These are phyloP conservation scores for Procambarus clarkii DNA, from an alignment of 1,140 invertebrate genomes.

Conservation along the genomic window DNA sequence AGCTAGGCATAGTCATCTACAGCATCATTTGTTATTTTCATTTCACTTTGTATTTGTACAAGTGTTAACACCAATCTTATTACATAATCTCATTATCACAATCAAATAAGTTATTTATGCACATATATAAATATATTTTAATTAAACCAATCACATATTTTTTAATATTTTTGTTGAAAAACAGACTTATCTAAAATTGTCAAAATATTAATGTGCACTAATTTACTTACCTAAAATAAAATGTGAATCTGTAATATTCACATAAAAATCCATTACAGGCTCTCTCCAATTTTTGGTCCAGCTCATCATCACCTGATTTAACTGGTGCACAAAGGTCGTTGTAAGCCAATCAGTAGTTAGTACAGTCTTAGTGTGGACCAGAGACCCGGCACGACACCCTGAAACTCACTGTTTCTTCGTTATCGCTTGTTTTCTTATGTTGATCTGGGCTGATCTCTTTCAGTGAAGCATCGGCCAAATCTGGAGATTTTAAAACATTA, in stretches of 20 bases:
- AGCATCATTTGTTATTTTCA: no score
- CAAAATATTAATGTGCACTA: not conserved
- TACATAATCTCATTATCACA: no score
- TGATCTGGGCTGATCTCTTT: not conserved
- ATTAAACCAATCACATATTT: no score
- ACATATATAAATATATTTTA: no score
- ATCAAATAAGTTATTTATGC: no score
- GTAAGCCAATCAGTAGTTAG: constrained; percentile 25
- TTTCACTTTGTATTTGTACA: no score
- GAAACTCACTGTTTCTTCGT: constrained; percentile 1
- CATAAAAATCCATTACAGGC: constrained; percentile 37
- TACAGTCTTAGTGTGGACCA: constrained; percentile 12
- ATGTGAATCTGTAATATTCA: constrained; percentile 51
- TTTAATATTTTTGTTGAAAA: no score
- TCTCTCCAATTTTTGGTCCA: constrained; percentile 29
- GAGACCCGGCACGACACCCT: constrained; percentile 23
- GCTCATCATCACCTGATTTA: not conserved
- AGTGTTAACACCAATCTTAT: no score
- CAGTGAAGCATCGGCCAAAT: not conserved
- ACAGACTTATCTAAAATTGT: no score
- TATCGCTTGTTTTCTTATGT: not conserved
- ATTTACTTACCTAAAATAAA: constrained; percentile 41
- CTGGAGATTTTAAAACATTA: not conserved
- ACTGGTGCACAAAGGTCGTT: not conserved
- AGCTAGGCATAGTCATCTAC: no score